Evolutionary conservation across 2,797 vertebrate species (phyloP), one percentile per base, ranked within the genome.

Genomic region (Limosa lapponica): DNA sequence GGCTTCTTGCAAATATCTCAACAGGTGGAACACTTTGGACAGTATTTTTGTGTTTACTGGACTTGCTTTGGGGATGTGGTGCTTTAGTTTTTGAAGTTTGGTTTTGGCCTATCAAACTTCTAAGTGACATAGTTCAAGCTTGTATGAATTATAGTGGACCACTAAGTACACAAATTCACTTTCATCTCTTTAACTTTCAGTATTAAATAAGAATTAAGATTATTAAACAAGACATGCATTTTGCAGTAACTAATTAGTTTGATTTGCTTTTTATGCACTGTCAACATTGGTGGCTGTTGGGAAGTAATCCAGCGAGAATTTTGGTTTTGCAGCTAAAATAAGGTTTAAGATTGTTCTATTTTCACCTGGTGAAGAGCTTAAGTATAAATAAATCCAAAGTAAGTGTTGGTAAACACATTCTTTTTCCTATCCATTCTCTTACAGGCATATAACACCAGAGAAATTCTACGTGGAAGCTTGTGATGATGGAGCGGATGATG

Each of bases 391-490:
- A 95, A 51, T 9, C 1, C 16, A 8, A 73, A 59, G 20, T 69
- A 81, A 87, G 8, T 25, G 46, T 55, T 64, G 30, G 32, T 91
- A 30, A 89, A 58, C 16, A 13, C 71, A 39, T 28, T 88, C 4
- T 70, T 58, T 65, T 75, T 74, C 64, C 27, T 81, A 3, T 93
- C 7, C 16, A 0, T 93, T 95, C 73, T 82, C 55, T 86, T 54
- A 44, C 94, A 99, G 99, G 96, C 99, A 99, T 74, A 99, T 98
- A 87, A 99, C 99, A 2, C 98, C 99, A 9, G 99, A 99, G 95
- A 99, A 98, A 94, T 99, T 99, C 86, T 99, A 99, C 77, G 97
- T 99, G 19, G 99, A 99, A 97, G 98, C 99, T 37, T 99, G 99
- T 81, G 99, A 99, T 39, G 98, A 99, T 81, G 99, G 98, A 70